A percentile compares a stretch with the other conserved stretches of the same genome.
Conservation (phyloP, 2,797 vertebrate genomes). For the Rhodeus uyekii region DNA sequence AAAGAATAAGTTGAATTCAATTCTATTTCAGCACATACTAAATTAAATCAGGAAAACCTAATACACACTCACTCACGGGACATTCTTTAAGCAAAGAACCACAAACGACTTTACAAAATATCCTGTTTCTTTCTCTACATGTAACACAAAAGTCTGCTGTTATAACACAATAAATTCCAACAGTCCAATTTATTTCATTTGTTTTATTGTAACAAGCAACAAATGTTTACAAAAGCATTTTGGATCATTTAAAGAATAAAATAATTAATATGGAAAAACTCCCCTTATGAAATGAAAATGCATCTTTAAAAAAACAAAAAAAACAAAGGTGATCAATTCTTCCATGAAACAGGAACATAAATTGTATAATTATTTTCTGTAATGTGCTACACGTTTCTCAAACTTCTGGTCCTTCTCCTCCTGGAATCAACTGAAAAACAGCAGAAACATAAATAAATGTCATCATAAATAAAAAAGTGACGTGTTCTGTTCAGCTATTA, state of each 20-base stretch:
- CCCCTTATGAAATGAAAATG: neutral
- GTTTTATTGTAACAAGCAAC: constrained; percentile 17
- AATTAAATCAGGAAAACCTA: neutral
- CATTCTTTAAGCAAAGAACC: neutral
- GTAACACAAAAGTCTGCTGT: neutral
- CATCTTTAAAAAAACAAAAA: constrained; percentile 10
- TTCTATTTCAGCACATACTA: constrained; percentile 6
- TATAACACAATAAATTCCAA: neutral
- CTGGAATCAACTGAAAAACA: constrained; percentile 87
- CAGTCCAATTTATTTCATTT: neutral
- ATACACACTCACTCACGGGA: neutral
- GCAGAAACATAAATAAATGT: neutral
- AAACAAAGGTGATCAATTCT: constrained; percentile 28
- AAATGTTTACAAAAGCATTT: constrained; percentile 35
- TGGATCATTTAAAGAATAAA: constrained; percentile 6
- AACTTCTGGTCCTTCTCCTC: constrained; percentile 97
- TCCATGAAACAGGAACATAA: constrained; percentile 32
- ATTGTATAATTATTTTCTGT: constrained; percentile 6
- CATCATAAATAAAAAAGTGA: neutral
- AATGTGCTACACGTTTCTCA: constrained; percentile 64
- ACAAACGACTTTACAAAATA: neutral
- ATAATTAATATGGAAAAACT: neutral
- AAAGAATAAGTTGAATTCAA: neutral
- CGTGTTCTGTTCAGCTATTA: neutral
- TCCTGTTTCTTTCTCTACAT: neutral